phyloP scores from a whole-genome alignment of 2,888 invertebrate species.

The Drepana falcataria region DNA sequence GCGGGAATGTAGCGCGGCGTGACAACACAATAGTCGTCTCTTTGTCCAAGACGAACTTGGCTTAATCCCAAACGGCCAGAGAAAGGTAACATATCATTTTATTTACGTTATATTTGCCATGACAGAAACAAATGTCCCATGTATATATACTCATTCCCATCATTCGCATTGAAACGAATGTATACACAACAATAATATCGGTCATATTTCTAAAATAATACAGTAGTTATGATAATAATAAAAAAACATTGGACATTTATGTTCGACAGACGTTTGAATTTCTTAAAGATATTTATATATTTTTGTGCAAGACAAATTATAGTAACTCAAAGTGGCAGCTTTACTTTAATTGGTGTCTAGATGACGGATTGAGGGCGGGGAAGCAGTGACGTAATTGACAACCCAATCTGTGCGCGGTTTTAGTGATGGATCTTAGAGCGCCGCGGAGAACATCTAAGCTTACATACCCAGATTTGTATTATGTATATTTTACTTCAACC shows the following conservation, averaged over 20 bases:
- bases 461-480: slow-evolving; percentile 1
- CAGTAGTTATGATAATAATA: not conserved
- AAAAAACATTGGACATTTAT: not conserved
- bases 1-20: slow-evolving; percentile 41
- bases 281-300: slow-evolving; percentile 16
- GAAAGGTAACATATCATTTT: slow-evolving; percentile 61
- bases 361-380: slow-evolving; percentile 70
- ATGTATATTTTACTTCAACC: too few relatives aligned
- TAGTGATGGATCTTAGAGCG: slow-evolving; percentile 47
- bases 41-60: slow-evolving; percentile 60
- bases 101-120: slow-evolving; percentile 55
- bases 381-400: slow-evolving; percentile 73
- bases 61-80: slow-evolving; percentile 61
- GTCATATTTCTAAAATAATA: slow-evolving; percentile 14
- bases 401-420: slow-evolving; percentile 61
- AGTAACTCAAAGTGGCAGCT: slow-evolving; percentile 53
- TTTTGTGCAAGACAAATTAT: slow-evolving; percentile 59
- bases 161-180: slow-evolving; percentile 26
- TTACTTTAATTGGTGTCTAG: slow-evolving; percentile 71
- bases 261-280: not conserved
- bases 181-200: slow-evolving; percentile 19
- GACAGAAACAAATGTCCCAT: slow-evolving; percentile 51
- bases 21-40: slow-evolving; percentile 47
- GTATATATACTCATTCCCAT: slow-evolving; percentile 18
- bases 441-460: slow-evolving; percentile 9